Conservation (phyloP, 2,888 invertebrate species). For the Cancer borealis region DNA sequence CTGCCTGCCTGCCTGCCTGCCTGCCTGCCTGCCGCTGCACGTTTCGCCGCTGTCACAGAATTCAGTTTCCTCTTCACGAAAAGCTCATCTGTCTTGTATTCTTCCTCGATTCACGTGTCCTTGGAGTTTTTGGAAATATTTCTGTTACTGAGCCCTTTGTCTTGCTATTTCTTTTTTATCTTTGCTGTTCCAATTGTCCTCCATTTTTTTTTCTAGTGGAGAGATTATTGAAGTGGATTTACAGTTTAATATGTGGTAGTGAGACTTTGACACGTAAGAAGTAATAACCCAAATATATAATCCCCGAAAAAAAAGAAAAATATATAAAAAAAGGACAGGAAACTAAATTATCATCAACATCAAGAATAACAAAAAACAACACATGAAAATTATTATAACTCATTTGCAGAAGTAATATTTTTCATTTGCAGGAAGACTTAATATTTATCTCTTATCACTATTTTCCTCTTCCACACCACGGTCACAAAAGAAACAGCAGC, state of each 20-base stretch:
- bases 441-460: background rate
- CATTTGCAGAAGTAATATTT: too few species aligned
- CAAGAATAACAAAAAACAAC: too few species aligned
- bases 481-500: background rate
- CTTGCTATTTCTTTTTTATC: background rate
- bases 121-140: background rate
- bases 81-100: background rate
- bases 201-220: background rate
- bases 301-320: too few species aligned
- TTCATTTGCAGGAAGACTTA: too few species aligned
- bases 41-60: background rate
- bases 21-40: background rate
- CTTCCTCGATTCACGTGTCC: background rate
- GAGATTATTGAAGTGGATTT: background rate
- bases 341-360: too few species aligned
- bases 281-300: too few species aligned
- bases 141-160: background rate
- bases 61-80: conserved; percentile 20
- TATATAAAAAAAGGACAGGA: too few species aligned
- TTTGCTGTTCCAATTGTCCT: background rate
- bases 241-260: background rate
- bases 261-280: too few species aligned
- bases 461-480: background rate
- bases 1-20: too few species aligned
- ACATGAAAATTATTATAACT: too few species aligned